phyloP scores from a whole-genome alignment of 2,888 invertebrate species.

The Apamea crenata region DNA sequence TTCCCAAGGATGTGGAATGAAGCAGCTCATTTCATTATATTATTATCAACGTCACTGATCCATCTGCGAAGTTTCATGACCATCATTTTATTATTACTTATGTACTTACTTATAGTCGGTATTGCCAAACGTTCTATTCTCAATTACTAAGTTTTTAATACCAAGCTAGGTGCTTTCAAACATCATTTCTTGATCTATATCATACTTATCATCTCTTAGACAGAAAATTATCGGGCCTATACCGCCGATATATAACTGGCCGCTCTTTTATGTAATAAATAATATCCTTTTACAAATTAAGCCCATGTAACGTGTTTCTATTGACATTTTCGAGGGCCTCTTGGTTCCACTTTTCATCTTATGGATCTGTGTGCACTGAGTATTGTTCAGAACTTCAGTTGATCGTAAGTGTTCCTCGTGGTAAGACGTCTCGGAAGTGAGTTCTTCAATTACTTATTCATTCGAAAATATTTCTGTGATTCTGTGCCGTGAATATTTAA shows the following conservation, averaged over 20 bases:
- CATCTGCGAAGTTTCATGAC: neutral
- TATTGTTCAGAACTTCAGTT: slow-evolving; percentile 38
- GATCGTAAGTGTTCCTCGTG: slow-evolving; percentile 42
- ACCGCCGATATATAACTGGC: neutral
- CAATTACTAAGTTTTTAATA: neutral
- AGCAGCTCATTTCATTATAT: neutral
- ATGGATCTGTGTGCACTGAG: slow-evolving; percentile 24
- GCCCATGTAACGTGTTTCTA: slow-evolving; percentile 16
- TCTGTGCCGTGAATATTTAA: slow-evolving; percentile 21
- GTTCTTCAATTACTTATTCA: slow-evolving; percentile 29
- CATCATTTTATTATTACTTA: neutral
- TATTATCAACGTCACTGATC: neutral
- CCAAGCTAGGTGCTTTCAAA: slow-evolving; percentile 4
- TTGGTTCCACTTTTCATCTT: slow-evolving; percentile 43
- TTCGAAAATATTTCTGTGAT: slow-evolving; percentile 6
- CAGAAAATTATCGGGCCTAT: neutral
- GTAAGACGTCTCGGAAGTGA: slow-evolving; percentile 56
- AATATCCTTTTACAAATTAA: slow-evolving; percentile 9
- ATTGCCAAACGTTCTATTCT: neutral
- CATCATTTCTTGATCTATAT: slow-evolving; percentile 4
- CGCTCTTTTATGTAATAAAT: neutral
- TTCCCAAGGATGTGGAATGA: neutral
- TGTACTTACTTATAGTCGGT: neutral
- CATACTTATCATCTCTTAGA: neutral
- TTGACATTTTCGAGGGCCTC: slow-evolving; percentile 32